Evolutionary conservation across 2,113 vertebrate genomes (phyloP), one percentile per base, ranked within the genome.

Genomic region (Lamprologus tigripictilis): DNA sequence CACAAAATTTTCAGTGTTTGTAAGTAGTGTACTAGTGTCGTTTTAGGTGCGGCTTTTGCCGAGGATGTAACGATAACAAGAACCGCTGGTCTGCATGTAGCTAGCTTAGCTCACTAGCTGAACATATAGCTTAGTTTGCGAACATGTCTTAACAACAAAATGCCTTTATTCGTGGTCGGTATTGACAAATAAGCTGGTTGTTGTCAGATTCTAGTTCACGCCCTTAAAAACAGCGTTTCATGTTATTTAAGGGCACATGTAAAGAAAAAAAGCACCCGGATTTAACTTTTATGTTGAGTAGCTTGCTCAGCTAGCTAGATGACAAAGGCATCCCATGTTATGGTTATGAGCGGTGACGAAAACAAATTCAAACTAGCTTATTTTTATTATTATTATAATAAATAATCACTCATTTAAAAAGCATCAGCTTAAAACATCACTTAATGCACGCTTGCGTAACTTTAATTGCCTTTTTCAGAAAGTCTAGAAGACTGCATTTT

Each of bases 251-350:
- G 10, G 21, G 21, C 68, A 73, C 21, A 1, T 17, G 17, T 3
- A 12, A 2, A 21, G 1, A 10, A 19, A 31, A 71, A 49, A 49
- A 53, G 33, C 37, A 12, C 12, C 3, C 10, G 4, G 14, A 13
- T 51, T 42, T 21, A 88, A 89, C 73, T 89, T 89, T 88, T 23
- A 4, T 76, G 61, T n/a, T 35, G 1, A 54, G 54, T 58, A 71
- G 61, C 80, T 66, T 26, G 26, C 40, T 47, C 17, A 73, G 83
- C 53, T 53, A 82, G 81, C 76, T 21, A 6, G 31, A 80, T 86
- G 86, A 89, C 91, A 93, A 88, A 92, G 90, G 28, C 86, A 21
- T 23, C 16, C 33, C 26, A 49, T 73, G 82, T 83, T 87, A 23
- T 81, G 19, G 9, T 4, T 37, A 51, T 12, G 6, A 83, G 61